Percentiles rank a stretch among this genome's conserved stretches.
Evolutionary conservation across 2,888 invertebrate species (phyloP).

Genomic region (Caenorhabditis imperialis): DNA sequence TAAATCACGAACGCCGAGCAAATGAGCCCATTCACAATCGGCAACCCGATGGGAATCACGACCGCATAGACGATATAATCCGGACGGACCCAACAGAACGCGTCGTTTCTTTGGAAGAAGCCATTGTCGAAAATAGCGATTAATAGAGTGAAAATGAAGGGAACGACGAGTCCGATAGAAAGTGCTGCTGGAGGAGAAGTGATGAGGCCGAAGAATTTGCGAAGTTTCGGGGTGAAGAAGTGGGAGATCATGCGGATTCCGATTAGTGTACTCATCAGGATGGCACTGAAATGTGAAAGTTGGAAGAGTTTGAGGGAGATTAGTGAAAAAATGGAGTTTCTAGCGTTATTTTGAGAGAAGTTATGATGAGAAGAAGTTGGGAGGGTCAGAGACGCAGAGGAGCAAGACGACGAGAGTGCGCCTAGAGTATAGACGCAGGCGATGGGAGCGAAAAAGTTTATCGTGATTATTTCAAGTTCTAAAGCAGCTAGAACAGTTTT

Average conservation of each 20-base stretch:
- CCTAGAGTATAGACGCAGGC: no score
- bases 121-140: slow-evolving; percentile 17
- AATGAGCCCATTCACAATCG: slow-evolving; percentile 63
- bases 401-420: no score
- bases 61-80: slow-evolving; percentile 64
- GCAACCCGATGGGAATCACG: slow-evolving; percentile 63
- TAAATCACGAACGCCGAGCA: slow-evolving; percentile 62
- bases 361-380: no score
- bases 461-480: no score
- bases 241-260: slow-evolving; percentile 52
- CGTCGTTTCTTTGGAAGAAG: slow-evolving; percentile 66
- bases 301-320: no score
- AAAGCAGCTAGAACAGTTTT: no score
- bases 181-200: slow-evolving; percentile 43
- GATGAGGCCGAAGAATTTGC: slow-evolving; percentile 34
- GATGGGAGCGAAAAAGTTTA: no score
- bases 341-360: no score
- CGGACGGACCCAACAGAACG: slow-evolving; percentile 70
- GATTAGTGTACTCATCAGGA: slow-evolving; percentile 58
- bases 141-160: slow-evolving; percentile 16
- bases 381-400: no score
- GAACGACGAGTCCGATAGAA: slow-evolving; percentile 31
- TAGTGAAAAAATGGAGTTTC: no score
- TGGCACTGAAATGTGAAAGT: slow-evolving; percentile 60
- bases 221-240: slow-evolving; percentile 28